A percentile compares a stretch with the other conserved stretches of the same genome.
Evolutionary conservation across 2,113 vertebrate species (phyloP).

Genomic region (Callorhinus ursinus): DNA sequence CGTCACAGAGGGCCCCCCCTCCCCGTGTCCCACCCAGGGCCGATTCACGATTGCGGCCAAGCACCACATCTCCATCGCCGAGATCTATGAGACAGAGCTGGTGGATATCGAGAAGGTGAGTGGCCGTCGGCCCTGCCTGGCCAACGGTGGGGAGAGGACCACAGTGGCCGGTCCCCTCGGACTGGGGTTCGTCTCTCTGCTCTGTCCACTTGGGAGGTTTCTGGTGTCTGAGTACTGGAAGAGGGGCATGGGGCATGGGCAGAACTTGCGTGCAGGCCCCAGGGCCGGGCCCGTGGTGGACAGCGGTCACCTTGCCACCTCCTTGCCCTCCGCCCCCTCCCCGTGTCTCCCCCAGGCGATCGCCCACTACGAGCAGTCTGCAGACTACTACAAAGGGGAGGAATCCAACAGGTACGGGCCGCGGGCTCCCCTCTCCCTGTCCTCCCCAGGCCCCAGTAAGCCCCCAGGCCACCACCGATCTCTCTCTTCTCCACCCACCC

Average conservation of each 20-base stretch:
- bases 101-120: conserved; percentile 95
- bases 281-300: rapidly evolving
- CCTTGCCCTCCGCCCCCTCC: not conserved
- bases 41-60: conserved; percentile 96
- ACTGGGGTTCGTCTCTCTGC: not conserved
- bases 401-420: conserved; percentile 91
- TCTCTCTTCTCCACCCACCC: not conserved
- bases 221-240: not conserved
- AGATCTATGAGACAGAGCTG: conserved; percentile 94
- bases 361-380: conserved; percentile 95
- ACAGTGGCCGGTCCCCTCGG: rapidly evolving
- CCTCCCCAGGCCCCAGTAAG: rapidly evolving
- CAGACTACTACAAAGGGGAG: conserved; percentile 96
- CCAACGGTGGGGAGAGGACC: rapidly evolving
- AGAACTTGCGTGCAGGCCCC: rapidly evolving
- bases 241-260: rapidly evolving
- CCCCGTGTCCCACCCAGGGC: conserved; percentile 83
- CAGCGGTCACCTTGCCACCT: rapidly evolving
- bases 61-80: conserved; percentile 94
- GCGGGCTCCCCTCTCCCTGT: rapidly evolving
- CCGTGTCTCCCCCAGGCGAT: conserved; percentile 85
- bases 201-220: not conserved
- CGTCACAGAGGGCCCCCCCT: rapidly evolving
- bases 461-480: not conserved
- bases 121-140: rapidly evolving